phyloP scores from a whole-genome alignment of 2,888 invertebrate species.

The Polydrusus pterygomalis region DNA sequence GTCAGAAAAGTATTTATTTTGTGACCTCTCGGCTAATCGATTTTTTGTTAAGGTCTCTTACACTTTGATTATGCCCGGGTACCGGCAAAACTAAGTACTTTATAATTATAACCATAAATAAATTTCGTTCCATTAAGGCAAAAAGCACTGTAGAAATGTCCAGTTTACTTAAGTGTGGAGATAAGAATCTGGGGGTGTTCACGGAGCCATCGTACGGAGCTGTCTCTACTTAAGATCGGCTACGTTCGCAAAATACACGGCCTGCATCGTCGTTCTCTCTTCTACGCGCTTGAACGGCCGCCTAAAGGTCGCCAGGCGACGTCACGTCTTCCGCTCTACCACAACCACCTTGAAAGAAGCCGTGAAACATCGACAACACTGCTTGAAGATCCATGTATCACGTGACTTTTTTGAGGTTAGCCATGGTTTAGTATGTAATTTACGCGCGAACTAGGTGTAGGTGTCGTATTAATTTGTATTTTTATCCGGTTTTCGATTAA shows the following conservation, averaged over 20 bases:
- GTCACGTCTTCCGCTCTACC: too few species aligned
- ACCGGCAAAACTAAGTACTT: constrained; percentile 45
- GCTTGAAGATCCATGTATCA: too few species aligned
- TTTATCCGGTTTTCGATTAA: too few species aligned
- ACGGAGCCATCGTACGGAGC: constrained; percentile 4
- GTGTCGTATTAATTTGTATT: too few species aligned
- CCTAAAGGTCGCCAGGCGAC: too few species aligned
- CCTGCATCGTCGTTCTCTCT: too few species aligned
- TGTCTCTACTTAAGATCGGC: background rate
- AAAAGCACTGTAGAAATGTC: constrained; percentile 29
- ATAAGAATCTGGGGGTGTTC: constrained; percentile 24
- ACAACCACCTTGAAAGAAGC: too few species aligned
- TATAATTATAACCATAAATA: constrained; percentile 44
- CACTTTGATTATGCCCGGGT: constrained; percentile 44
- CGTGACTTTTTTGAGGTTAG: too few species aligned
- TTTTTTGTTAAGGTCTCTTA: constrained; percentile 41
- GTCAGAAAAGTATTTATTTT: constrained; percentile 36
- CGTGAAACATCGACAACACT: too few species aligned
- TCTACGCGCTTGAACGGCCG: too few species aligned
- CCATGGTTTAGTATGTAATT: too few species aligned
- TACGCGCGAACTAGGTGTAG: too few species aligned
- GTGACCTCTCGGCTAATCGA: constrained; percentile 39
- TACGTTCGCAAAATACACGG: background rate
- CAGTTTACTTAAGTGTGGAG: constrained; percentile 33
- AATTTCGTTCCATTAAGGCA: constrained; percentile 41